These are phyloP conservation scores for Lycodopsis pacificus DNA, from an alignment of 2,797 vertebrate genomes.

Conservation along the genomic window DNA sequence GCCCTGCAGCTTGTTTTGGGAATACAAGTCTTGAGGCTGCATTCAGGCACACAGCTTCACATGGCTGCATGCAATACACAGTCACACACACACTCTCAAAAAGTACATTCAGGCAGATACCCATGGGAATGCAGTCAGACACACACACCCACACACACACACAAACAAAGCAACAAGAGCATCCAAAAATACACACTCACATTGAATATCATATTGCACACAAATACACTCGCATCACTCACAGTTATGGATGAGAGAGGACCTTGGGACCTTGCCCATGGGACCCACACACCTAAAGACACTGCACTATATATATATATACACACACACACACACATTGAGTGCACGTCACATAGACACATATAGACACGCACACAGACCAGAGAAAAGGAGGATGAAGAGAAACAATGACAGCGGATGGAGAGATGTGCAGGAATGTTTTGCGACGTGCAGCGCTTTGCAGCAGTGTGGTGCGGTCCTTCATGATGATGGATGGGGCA, in stretches of 20 bases:
- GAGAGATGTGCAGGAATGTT: conserved; percentile 59
- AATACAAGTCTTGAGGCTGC: conserved; percentile 74
- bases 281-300: conserved; percentile 36
- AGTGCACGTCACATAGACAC: not conserved
- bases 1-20: conserved; percentile 71
- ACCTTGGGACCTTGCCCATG: conserved; percentile 54
- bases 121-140: conserved; percentile 59
- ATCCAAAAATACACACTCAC: conserved; percentile 46
- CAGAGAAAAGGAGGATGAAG: conserved; percentile 16
- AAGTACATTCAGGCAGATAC: conserved; percentile 65
- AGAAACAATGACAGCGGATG: conserved; percentile 29
- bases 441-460: conserved; percentile 59
- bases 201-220: conserved; percentile 44
- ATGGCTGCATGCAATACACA: conserved; percentile 75
- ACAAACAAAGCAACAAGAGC: conserved; percentile 33
- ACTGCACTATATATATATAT: conserved; percentile 6
- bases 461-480: conserved; percentile 60
- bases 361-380: conserved; percentile 22
- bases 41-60: conserved; percentile 74
- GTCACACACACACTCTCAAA: conserved; percentile 51
- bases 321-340: conserved; percentile 14
- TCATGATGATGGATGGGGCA: conserved; percentile 77
- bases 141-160: conserved; percentile 50
- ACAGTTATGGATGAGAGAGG: conserved; percentile 60
- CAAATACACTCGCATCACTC: conserved; percentile 36